A percentile compares a stretch with the other conserved stretches of the same genome.
Evolutionary conservation across 2,888 invertebrate species (phyloP).

Genomic region (Drosophila testacea): DNA sequence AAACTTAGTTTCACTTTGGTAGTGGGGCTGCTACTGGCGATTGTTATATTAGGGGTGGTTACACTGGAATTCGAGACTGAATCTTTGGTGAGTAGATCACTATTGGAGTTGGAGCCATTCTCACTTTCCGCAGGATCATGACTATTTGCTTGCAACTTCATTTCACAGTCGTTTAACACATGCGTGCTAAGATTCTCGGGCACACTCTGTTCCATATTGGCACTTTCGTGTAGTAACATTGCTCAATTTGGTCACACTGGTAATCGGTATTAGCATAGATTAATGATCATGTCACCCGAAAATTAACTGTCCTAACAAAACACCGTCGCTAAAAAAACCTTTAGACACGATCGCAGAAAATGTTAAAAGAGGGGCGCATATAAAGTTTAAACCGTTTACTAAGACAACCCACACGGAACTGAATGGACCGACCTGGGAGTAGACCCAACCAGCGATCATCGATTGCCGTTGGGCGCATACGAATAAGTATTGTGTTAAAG

Average conservation of each 20-base stretch:
- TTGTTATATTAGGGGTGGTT: slow-evolving; percentile 16
- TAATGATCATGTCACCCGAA: slow-evolving; percentile 28
- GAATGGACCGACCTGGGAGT: slow-evolving; percentile 63
- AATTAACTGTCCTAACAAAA: slow-evolving; percentile 26
- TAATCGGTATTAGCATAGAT: slow-evolving; percentile 13
- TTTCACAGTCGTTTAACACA: slow-evolving; percentile 60
- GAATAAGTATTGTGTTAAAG: slow-evolving; percentile 59
- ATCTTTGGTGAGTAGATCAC: slow-evolving; percentile 58
- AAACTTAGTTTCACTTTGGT: slow-evolving; percentile 84
- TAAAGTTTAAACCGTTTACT: slow-evolving; percentile 67
- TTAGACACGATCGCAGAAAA: slow-evolving; percentile 5
- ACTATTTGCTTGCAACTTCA: slow-evolving; percentile 25
- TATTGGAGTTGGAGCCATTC: slow-evolving; percentile 34
- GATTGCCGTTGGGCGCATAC: slow-evolving; percentile 69
- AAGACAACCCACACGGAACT: slow-evolving; percentile 82
- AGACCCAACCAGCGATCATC: slow-evolving; percentile 69
- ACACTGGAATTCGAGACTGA: slow-evolving; percentile 16
- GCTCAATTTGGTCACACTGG: slow-evolving; percentile 27
- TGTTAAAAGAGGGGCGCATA: slow-evolving; percentile 34
- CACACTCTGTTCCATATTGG: slow-evolving; percentile 69
- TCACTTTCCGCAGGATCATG: slow-evolving; percentile 39
- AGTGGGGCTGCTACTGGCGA: slow-evolving; percentile 27
- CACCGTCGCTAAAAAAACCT: slow-evolving; percentile 56
- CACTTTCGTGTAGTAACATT: slow-evolving; percentile 69
- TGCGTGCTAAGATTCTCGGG: slow-evolving; percentile 75